These are phyloP conservation scores for Diorhabda elongata DNA, from an alignment of 1,140 invertebrate species.

Conservation along the genomic window DNA sequence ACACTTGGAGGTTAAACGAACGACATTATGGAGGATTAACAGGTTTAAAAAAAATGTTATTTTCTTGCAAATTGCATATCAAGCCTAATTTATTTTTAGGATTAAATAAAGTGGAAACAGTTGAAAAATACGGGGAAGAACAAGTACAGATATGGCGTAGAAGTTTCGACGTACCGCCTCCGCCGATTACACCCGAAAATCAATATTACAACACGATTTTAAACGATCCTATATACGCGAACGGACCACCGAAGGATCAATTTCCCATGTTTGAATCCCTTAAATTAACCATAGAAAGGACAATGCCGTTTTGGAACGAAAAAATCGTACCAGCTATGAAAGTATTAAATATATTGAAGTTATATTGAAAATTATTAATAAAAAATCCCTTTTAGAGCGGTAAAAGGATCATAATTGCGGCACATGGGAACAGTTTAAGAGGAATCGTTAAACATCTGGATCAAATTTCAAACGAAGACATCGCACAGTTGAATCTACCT, in stretches of 20 bases:
- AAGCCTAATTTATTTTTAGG: slow-evolving; percentile 43
- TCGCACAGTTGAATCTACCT: slow-evolving; percentile 67
- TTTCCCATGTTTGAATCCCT: slow-evolving; percentile 66
- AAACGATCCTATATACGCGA: slow-evolving; percentile 51
- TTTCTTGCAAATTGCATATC: not conserved
- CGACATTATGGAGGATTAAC: slow-evolving; percentile 70
- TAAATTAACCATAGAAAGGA: slow-evolving; percentile 59
- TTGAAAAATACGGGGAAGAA: slow-evolving; percentile 64
- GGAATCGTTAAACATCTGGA: slow-evolving; percentile 70
- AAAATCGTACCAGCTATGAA: slow-evolving; percentile 61
- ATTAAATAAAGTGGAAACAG: slow-evolving; percentile 66
- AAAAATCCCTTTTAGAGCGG: slow-evolving; percentile 9
- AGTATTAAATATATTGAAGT: slow-evolving; percentile 34
- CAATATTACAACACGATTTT: slow-evolving; percentile 55
- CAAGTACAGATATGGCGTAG: slow-evolving; percentile 64
- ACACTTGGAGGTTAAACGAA: slow-evolving; percentile 69
- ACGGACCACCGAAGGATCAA: slow-evolving; percentile 46
- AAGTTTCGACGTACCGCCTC: slow-evolving; percentile 63
- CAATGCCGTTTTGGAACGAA: slow-evolving; percentile 65
- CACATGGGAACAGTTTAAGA: slow-evolving; percentile 67
- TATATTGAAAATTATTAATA: not conserved
- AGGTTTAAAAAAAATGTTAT: not conserved
- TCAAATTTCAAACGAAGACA: slow-evolving; percentile 58
- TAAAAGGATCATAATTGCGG: slow-evolving; percentile 57
- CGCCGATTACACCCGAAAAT: slow-evolving; percentile 55